Conservation (phyloP, 1,140 invertebrate species). For the Antheraea mylitta region DNA sequence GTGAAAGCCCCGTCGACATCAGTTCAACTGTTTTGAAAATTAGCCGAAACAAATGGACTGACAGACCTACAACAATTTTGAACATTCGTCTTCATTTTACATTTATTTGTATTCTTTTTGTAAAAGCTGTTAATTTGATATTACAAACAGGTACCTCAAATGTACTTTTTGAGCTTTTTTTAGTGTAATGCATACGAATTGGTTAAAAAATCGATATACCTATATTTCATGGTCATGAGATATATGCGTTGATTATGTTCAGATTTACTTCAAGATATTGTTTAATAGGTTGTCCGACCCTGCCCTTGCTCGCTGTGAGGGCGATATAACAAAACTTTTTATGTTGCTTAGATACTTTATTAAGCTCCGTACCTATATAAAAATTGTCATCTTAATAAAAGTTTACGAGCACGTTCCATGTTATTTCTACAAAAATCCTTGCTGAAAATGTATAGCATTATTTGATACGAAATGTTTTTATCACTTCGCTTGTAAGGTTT, state of each 20-base stretch:
- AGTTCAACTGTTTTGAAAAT: too few relatives aligned
- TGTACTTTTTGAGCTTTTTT: too few relatives aligned
- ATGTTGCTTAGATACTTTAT: conserved; percentile 3
- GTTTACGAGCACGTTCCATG: background rate
- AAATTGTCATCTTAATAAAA: background rate
- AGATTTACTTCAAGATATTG: background rate
- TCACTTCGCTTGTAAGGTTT: background rate
- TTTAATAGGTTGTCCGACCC: background rate
- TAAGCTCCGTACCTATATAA: background rate
- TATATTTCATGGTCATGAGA: background rate
- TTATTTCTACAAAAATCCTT: background rate
- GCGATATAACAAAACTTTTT: conserved; percentile 1
- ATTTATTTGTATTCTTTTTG: too few relatives aligned
- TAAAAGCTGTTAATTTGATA: too few relatives aligned
- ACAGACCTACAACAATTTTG: too few relatives aligned
- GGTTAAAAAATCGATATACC: too few relatives aligned
- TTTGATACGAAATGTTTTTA: background rate
- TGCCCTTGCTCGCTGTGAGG: background rate
- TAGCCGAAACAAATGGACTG: too few relatives aligned
- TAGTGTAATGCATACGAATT: too few relatives aligned
- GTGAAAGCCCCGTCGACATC: too few relatives aligned
- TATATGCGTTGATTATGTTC: background rate
- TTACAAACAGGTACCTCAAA: too few relatives aligned
- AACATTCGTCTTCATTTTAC: too few relatives aligned
- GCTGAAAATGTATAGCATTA: background rate